phyloP scores from a whole-genome alignment of 2,113 vertebrate genomes.

The Hemicordylus capensis region DNA sequence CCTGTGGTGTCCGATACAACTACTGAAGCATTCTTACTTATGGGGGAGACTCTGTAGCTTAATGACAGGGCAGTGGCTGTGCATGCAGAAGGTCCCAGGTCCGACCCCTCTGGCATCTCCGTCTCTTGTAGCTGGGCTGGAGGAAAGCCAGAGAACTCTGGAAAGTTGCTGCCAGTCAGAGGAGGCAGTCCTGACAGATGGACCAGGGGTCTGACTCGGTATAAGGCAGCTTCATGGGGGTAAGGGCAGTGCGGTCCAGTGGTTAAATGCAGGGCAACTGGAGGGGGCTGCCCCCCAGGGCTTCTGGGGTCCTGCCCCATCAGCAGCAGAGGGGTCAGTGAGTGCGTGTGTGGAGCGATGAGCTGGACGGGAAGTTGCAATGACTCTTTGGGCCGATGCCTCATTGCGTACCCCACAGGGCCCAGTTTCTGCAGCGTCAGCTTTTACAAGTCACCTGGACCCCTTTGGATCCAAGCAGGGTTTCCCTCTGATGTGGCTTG shows the following conservation, averaged over 20 bases:
- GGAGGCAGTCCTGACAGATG: too few species aligned
- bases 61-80: background rate
- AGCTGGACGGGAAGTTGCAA: background rate
- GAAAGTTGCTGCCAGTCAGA: too few species aligned
- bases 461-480: background rate
- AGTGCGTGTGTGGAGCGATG: background rate
- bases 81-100: background rate
- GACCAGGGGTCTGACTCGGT: too few species aligned
- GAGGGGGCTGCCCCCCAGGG: background rate
- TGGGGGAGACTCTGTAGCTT: too few species aligned
- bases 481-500: slow-evolving; percentile 1
- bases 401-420: background rate
- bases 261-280: too few species aligned
- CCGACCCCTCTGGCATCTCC: too few species aligned
- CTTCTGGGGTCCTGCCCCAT: background rate
- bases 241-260: background rate
- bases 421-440: background rate
- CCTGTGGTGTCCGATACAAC: too few species aligned
- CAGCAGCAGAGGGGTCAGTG: background rate
- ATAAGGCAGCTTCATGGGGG: background rate
- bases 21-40: too few species aligned
- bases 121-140: background rate
- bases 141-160: background rate
- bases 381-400: background rate
- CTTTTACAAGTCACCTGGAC: background rate